Base-by-base conservation (phyloP, 2,888 invertebrate genomes). In the Tenthredo amoena region DNA sequence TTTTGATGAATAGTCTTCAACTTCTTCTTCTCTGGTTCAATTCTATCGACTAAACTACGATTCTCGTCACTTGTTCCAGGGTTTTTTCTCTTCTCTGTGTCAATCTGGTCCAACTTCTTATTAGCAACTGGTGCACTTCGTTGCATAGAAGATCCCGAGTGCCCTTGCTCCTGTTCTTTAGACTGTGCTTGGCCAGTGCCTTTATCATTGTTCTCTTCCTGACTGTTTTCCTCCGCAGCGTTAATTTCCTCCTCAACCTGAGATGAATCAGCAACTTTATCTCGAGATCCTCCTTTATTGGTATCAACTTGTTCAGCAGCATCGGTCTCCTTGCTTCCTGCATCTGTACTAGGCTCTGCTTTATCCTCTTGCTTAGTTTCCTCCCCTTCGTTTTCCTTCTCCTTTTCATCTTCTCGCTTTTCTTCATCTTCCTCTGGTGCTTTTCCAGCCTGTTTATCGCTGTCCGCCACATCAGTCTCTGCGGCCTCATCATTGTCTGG, bases 1-100 rank as follows among this genome's bases (percentile, higher is more conserved):
- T 95, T 94, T 18, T 95, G 93, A 86, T 95, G 95, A 47, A 95
- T 92, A 0, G 95, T 96, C 86, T 95, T 95, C 55, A 95, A 92
- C 86, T 96, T 96, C 89, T 97, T 96, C 87, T 95, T 95, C 71
- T 95, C 94, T 58, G 95, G 95, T 88, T 96, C 96, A 86, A 95
- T 95, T 0, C 95, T 93, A 85, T 97, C 96, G 74, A 96, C 95
- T 85, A 98, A 93, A 10, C 96, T 96, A 84, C 97, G 94, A 89
- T 97, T 96, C 68, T 96, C 96, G 88, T 98, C 96, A 0, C 96
- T 96, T 87, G 95, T 95, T 0, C 97, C 97, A 0, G 97, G 97
- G 89, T 96, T 96, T 84, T 96, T 96, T 88, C 96, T 95, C 88
- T 95, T 95, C 87, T 95, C 94, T 84, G 77, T 58, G n/a, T 93